Evolutionary conservation across 2,797 vertebrate species (phyloP).

Genomic region (Bovichtus variegatus): DNA sequence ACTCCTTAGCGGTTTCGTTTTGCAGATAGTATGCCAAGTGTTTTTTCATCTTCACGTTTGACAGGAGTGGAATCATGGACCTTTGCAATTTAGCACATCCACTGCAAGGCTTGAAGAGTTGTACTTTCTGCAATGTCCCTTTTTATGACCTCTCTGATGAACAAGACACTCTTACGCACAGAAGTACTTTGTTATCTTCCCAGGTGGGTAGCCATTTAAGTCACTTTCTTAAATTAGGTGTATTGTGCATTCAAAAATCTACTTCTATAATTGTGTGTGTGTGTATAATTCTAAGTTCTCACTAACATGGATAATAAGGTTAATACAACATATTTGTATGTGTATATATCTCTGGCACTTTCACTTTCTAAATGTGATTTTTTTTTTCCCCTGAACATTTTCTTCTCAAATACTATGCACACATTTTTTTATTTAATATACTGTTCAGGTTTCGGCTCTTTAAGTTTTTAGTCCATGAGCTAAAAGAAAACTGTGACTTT

Average conservation of each 20-base stretch:
- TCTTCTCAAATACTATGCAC: neutral
- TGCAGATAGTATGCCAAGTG: slow-evolving; percentile 13
- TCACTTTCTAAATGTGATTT: neutral
- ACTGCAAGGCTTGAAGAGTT: slow-evolving; percentile 10
- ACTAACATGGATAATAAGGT: neutral
- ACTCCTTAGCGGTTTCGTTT: slow-evolving; percentile 3
- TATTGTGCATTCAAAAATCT: neutral
- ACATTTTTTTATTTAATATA: neutral
- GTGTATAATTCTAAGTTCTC: neutral
- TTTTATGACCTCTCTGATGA: slow-evolving; percentile 23
- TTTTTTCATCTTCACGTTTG: slow-evolving; percentile 37
- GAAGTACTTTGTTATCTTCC: slow-evolving; percentile 32
- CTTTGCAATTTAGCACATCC: slow-evolving; percentile 20
- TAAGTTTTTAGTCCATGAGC: neutral
- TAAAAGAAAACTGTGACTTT: neutral
- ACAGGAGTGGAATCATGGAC: slow-evolving; percentile 19
- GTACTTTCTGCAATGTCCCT: slow-evolving; percentile 24
- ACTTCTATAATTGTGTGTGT: neutral
- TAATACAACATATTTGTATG: neutral
- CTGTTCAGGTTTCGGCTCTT: neutral
- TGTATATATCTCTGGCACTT: neutral
- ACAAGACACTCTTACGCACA: slow-evolving; percentile 12
- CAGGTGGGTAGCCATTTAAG: slow-evolving; percentile 26
- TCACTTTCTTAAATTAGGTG: slow-evolving; percentile 14
- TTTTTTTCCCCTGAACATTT: neutral